A percentile compares a stretch with the other conserved stretches of the same genome.
phyloP scores from a whole-genome alignment of 1,140 invertebrate genomes.

The Oreohelix idahoensis region DNA sequence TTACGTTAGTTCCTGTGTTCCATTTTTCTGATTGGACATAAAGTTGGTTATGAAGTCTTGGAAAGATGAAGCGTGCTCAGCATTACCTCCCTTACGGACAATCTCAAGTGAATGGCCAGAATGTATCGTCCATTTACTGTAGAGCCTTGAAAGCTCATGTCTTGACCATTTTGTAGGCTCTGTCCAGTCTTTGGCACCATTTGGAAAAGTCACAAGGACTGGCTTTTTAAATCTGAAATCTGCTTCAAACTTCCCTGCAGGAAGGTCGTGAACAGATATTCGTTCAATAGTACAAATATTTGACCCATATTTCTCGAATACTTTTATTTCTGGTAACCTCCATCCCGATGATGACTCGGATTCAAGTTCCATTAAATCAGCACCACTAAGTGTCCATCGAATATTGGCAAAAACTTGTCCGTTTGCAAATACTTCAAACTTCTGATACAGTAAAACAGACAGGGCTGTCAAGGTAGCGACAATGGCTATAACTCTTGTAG shows the following conservation, averaged over 20 bases:
- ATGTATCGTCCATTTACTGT: constrained; percentile 58
- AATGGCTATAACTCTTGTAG: not conserved
- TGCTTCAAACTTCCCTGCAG: constrained; percentile 57
- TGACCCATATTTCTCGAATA: constrained; percentile 44
- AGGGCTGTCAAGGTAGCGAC: not conserved
- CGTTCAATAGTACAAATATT: constrained; percentile 58
- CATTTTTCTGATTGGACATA: constrained; percentile 47
- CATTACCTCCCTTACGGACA: constrained; percentile 64
- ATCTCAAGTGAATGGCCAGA: constrained; percentile 66
- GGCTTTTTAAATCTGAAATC: constrained; percentile 63
- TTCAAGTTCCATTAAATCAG: not conserved
- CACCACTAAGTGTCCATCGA: not conserved
- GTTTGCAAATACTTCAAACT: not conserved
- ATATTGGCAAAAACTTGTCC: not conserved
- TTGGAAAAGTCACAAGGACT: constrained; percentile 61
- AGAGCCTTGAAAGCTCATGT: constrained; percentile 50
- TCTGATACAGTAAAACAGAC: constrained; percentile 20
- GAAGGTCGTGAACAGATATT: constrained; percentile 50
- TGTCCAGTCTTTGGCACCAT: constrained; percentile 66
- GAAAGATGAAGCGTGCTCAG: constrained; percentile 58
- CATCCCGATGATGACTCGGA: constrained; percentile 48
- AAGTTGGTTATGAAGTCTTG: constrained; percentile 56
- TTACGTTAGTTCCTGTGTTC: constrained; percentile 57
- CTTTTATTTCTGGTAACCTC: constrained; percentile 48
- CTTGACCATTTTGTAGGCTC: constrained; percentile 58